A percentile compares a stretch with the other conserved stretches of the same genome.
These are phyloP conservation scores for Priapulus caudatus DNA, from an alignment of 2,888 invertebrate species.

Conservation along the genomic window DNA sequence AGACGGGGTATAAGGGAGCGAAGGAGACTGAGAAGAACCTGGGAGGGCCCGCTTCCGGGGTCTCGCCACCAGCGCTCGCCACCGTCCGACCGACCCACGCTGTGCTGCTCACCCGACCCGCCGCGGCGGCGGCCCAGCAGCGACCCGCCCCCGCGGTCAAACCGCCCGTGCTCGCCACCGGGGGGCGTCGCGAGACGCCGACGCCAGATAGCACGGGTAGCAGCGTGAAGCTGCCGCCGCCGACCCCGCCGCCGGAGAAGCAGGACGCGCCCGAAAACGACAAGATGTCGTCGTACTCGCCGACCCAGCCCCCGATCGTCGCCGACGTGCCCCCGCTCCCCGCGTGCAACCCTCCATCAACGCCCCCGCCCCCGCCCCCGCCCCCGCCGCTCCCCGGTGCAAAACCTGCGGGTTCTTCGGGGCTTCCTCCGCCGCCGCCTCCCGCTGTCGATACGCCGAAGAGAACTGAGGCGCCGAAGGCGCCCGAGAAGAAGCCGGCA, in stretches of 20 bases:
- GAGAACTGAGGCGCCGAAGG: not conserved
- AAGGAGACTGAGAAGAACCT: too few species aligned
- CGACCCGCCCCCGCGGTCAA: too few species aligned
- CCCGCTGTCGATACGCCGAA: not conserved
- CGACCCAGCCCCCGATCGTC: not conserved
- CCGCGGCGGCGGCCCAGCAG: too few species aligned
- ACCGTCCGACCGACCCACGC: too few species aligned
- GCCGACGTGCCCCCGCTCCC: not conserved
- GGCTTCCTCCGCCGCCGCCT: constrained; percentile 3
- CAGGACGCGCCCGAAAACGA: not conserved
- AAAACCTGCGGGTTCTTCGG: too few species aligned
- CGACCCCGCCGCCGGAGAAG: not conserved
- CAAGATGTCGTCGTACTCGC: not conserved
- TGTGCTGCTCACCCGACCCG: too few species aligned
- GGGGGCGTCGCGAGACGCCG: not conserved
- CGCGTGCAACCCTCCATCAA: not conserved
- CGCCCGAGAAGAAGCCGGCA: not conserved
- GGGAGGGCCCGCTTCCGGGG: too few species aligned
- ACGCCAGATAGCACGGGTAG: not conserved
- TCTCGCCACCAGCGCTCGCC: constrained; percentile 73
- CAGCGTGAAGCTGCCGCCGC: not conserved
- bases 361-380: not conserved
- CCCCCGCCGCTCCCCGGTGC: not conserved
- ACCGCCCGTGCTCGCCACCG: too few species aligned
- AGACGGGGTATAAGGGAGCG: too few species aligned